These are phyloP conservation scores for Drosophila incognita DNA, from an alignment of 2,888 invertebrate genomes.

Conservation along the genomic window DNA sequence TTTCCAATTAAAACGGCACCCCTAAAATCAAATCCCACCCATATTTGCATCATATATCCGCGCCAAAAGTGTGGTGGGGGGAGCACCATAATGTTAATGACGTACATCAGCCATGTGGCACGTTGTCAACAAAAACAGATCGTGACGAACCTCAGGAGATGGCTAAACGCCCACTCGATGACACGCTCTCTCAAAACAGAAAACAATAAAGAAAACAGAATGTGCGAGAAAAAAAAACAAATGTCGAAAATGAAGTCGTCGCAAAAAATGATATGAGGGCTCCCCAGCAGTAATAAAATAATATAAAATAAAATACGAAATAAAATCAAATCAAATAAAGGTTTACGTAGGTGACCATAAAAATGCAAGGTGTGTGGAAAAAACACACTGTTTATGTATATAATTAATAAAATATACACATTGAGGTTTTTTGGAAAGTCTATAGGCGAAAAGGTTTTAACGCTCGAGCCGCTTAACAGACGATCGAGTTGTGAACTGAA, in stretches of 20 bases:
- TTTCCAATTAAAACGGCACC: constrained; percentile 56
- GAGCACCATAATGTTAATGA: constrained; percentile 56
- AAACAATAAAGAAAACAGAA: constrained; percentile 11
- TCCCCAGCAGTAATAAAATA: constrained; percentile 50
- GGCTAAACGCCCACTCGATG: constrained; percentile 51
- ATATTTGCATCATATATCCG: constrained; percentile 51
- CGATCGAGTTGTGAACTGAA: constrained; percentile 76
- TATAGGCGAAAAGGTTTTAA: constrained; percentile 68
- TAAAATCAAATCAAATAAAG: constrained; percentile 69
- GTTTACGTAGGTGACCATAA: constrained; percentile 63
- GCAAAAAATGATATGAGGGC: constrained; percentile 52
- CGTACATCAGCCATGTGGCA: constrained; percentile 48
- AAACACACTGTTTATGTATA: constrained; percentile 55
- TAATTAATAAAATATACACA: constrained; percentile 78
- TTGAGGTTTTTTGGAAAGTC: constrained; percentile 74
- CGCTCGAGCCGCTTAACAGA: constrained; percentile 43
- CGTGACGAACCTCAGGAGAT: constrained; percentile 71
- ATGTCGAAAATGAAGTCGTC: constrained; percentile 43
- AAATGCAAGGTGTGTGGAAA: constrained; percentile 77
- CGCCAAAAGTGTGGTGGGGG: constrained; percentile 10
- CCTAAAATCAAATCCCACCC: constrained; percentile 37
- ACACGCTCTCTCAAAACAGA: constrained; percentile 13
- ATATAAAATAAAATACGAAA: constrained; percentile 51
- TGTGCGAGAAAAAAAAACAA: constrained; percentile 43
- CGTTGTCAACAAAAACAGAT: constrained; percentile 52